A percentile compares a stretch with the other conserved stretches of the same genome.
Conservation (phyloP, 1,140 invertebrate species). For the Drosophila lacertosa region DNA sequence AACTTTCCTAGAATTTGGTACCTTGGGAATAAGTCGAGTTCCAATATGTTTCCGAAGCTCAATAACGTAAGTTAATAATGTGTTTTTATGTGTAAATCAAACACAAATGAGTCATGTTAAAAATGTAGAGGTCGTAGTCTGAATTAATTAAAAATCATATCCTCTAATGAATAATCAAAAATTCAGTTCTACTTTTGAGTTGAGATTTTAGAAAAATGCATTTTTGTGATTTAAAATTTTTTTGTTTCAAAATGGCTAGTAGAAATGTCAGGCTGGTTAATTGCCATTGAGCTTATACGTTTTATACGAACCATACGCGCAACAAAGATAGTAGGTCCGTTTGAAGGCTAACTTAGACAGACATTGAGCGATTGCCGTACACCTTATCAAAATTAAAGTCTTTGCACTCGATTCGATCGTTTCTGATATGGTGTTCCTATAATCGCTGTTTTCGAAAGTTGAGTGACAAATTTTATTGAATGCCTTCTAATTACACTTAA, state of each 20-base stretch:
- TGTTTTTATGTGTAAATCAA: too few species aligned
- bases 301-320: background rate
- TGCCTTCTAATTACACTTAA: too few species aligned
- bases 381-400: conserved; percentile 28
- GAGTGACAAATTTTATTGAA: background rate
- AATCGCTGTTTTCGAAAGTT: conserved; percentile 1
- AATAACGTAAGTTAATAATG: too few species aligned
- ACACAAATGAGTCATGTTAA: conserved; percentile 3
- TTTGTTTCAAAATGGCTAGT: conserved; percentile 15
- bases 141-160: conserved; percentile 30
- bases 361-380: conserved; percentile 22
- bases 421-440: conserved; percentile 3
- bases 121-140: background rate
- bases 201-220: background rate
- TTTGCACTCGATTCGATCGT: conserved; percentile 13
- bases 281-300: conserved; percentile 12
- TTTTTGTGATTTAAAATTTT: background rate
- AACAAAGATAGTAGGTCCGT: conserved; percentile 19
- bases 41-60: background rate
- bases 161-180: conserved; percentile 32
- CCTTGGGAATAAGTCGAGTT: background rate
- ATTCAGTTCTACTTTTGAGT: background rate
- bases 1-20: background rate
- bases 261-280: background rate
- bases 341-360: conserved; percentile 13